Evolutionary conservation across 2,113 vertebrate species (phyloP).

Genomic region (Gasterosteus aculeatus): DNA sequence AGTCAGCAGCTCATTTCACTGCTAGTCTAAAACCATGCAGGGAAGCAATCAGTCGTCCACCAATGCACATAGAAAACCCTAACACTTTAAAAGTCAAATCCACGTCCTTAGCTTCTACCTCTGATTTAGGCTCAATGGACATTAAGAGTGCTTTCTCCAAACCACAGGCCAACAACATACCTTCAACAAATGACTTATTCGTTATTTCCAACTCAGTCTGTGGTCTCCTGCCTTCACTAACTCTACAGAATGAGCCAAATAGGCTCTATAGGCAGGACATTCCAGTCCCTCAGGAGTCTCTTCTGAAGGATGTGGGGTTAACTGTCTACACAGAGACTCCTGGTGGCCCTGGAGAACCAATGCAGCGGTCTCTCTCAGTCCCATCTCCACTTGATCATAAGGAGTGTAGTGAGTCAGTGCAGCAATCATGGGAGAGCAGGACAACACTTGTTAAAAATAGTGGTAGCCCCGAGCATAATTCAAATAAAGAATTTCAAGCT

Average conservation of each 20-base stretch:
- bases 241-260: conserved; percentile 43
- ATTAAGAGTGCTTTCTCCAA: conserved; percentile 46
- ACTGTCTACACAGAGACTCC: conserved; percentile 81
- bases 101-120: conserved; percentile 79
- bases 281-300: conserved; percentile 80
- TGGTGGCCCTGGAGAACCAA: conserved; percentile 62
- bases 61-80: conserved; percentile 64
- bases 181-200: conserved; percentile 45
- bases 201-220: conserved; percentile 8
- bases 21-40: conserved; percentile 58
- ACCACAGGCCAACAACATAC: conserved; percentile 47
- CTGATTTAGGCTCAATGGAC: conserved; percentile 43
- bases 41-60: conserved; percentile 66
- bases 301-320: conserved; percentile 78
- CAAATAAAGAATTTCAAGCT: conserved; percentile 47
- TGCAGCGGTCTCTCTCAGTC: conserved; percentile 68
- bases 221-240: conserved; percentile 31
- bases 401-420: conserved; percentile 60
- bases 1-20: conserved; percentile 51
- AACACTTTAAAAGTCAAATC: conserved; percentile 76
- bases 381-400: conserved; percentile 69
- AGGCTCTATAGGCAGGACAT: conserved; percentile 75
- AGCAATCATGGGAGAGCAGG: conserved; percentile 47
- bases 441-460: conserved; percentile 35
- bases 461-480: conserved; percentile 60